Percentiles rank a stretch among this genome's conserved stretches.
Conservation (phyloP, 2,888 invertebrate genomes). For the Ormyrus nitidulus region DNA sequence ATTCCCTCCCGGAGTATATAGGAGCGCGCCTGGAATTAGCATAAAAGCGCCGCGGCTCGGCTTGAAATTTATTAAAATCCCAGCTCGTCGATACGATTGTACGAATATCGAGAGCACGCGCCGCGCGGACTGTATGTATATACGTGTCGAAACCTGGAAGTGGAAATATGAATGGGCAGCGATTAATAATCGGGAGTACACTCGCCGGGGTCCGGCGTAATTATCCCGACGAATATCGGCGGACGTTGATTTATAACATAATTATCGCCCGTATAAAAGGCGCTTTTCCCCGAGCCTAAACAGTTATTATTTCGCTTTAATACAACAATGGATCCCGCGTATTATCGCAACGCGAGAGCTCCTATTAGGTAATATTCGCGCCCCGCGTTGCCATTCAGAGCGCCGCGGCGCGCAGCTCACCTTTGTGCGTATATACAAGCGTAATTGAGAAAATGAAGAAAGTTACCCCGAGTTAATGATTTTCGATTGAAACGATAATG, state of each 20-base stretch:
- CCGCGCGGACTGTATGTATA: background rate
- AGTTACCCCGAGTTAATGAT: constrained; percentile 17
- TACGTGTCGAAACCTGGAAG: constrained; percentile 45
- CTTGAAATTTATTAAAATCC: constrained; percentile 31
- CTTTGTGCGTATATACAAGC: background rate
- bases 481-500: constrained; percentile 47
- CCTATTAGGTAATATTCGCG: constrained; percentile 35
- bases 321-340: constrained; percentile 40
- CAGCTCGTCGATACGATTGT: constrained; percentile 5
- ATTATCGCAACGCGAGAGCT: constrained; percentile 38
- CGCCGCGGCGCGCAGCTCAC: background rate
- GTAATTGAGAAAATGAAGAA: constrained; percentile 39
- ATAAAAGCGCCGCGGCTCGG: constrained; percentile 6
- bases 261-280: constrained; percentile 53
- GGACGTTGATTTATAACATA: constrained; percentile 56
- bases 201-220: constrained; percentile 17
- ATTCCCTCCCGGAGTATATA: background rate
- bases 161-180: constrained; percentile 49
- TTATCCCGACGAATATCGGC: constrained; percentile 41
- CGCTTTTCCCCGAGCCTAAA: constrained; percentile 37
- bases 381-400: constrained; percentile 3
- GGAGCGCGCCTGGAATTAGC: constrained; percentile 22
- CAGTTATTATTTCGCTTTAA: constrained; percentile 49
- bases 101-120: constrained; percentile 8
- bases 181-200: constrained; percentile 51